Base-by-base conservation (phyloP, 2,797 vertebrate species). In the Sparus aurata region DNA sequence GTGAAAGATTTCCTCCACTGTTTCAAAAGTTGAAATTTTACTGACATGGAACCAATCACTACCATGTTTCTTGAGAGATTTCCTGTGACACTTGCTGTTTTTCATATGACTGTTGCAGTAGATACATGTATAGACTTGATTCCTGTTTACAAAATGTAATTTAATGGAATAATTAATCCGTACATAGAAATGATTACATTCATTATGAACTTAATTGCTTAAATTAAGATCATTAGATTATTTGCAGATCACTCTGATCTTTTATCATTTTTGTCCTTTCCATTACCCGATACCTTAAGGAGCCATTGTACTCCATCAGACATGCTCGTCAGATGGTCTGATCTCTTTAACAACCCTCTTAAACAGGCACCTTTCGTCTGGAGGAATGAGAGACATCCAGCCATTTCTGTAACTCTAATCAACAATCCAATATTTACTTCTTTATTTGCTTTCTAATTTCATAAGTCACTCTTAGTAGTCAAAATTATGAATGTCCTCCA, bases 31-130 rank as follows among this genome's bases (percentile, higher is more conserved):
- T 8, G 2, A 3, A 12, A 60, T 25, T 55, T 77, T 27, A 66
- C 47, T 69, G 17, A 58, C 65, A 43, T 17, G 23, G 5, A 80
- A 62, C 45, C 55, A 30, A 25, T 68, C 10, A 17, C 59, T 70
- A 50, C 22, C 1, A 16, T 38, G n/a, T 54, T 72, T 59, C 34
- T 75, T 30, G 23, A 65, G 30, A 4, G 30, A 22, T 23, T 69
- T 77, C 46, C 41, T 64, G 20, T 0, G 1, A 58, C 23, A 45
- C 1, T 3, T 57, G 30, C 16, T 50, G 5, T 66, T 65, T 76
- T 54, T 59, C 4, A 25, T 17, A 18, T 41, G 55, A 5, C 27
- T 59, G 23, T 34, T 71, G 17, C 34, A 20, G 27, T 61, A 12
- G 25, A 30, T 8, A 52, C 20, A 34, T 49, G 8, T 54, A 3